Conservation (phyloP, 2,113 vertebrate genomes). For the Agapornis roseicollis region DNA sequence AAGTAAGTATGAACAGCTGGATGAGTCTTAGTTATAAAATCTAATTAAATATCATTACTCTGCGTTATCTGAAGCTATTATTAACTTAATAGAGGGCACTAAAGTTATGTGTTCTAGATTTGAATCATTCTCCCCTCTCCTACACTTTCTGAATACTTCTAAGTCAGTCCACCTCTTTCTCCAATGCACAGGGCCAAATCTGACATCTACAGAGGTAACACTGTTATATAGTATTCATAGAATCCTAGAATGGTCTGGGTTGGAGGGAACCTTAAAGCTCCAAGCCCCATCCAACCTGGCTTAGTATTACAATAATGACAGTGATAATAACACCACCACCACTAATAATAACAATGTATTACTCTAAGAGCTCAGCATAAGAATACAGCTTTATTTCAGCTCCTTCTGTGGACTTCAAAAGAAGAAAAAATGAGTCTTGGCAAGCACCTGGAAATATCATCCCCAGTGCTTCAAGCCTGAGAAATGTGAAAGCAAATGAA, state of each 20-base stretch:
- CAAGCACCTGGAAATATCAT: neutral
- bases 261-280: neutral
- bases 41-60: neutral
- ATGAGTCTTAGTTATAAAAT: neutral
- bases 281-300: neutral
- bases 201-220: neutral
- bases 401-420: neutral
- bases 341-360: neutral
- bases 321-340: neutral
- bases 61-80: neutral
- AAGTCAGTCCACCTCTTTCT: neutral
- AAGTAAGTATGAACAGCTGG: neutral
- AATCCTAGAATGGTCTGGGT: neutral
- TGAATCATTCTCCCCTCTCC: neutral
- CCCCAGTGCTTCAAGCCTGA: neutral
- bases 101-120: neutral
- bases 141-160: neutral
- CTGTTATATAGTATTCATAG: neutral
- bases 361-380: neutral
- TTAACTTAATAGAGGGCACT: neutral
- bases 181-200: neutral
- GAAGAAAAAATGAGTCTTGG: neutral
- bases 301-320: neutral
- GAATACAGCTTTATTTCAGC: neutral
- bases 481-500: neutral